phyloP scores from a whole-genome alignment of 2,113 vertebrate genomes.

The Aspiorhynchus laticeps region DNA sequence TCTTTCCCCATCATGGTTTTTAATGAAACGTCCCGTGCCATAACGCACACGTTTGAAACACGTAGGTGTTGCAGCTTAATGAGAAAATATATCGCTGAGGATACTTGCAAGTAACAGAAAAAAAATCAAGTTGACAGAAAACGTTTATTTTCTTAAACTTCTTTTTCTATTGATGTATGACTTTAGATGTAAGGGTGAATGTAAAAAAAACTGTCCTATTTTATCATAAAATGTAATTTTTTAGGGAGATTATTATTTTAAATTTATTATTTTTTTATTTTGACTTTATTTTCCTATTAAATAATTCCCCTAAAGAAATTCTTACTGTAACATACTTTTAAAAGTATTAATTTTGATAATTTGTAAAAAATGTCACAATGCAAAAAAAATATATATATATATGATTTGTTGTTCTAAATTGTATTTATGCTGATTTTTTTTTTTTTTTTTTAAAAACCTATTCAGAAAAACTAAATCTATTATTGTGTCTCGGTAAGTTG shows the following conservation, averaged over 20 bases:
- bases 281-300: background rate
- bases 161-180: background rate
- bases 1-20: constrained; percentile 12
- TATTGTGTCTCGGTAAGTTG: background rate
- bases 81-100: background rate
- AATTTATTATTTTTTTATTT: background rate
- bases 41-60: background rate
- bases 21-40: background rate
- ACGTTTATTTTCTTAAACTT: background rate
- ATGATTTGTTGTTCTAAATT: background rate
- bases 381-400: too few relatives aligned
- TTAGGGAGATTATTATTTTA: background rate
- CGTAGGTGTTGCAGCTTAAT: rapidly evolving
- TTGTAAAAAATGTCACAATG: too few relatives aligned
- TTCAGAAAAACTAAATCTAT: background rate
- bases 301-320: background rate
- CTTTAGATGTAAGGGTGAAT: background rate
- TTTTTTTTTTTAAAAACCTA: background rate
- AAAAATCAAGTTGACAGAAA: background rate
- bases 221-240: background rate
- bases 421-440: background rate
- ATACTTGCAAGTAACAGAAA: background rate
- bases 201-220: background rate
- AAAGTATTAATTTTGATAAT: too few relatives aligned
- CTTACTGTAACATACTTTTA: background rate